These are phyloP conservation scores for Actinia tenebrosa DNA, from an alignment of 64 coral and sea anemone species.

Conservation along the genomic window DNA sequence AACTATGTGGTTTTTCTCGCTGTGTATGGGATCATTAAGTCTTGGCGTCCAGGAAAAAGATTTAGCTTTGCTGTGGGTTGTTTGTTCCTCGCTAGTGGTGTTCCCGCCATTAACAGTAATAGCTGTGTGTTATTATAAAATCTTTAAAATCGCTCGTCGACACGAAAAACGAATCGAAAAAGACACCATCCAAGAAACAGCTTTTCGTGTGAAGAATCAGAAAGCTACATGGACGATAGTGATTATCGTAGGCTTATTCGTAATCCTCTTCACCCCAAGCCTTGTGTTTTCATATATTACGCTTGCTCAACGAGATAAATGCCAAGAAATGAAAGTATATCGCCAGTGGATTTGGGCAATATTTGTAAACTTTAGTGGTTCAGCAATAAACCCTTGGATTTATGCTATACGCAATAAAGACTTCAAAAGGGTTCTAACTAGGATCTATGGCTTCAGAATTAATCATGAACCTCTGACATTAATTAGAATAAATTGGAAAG, in stretches of 20 bases:
- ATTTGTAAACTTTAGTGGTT: not conserved
- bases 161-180: conserved; percentile 9
- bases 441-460: too few species aligned
- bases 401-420: conserved; percentile 17
- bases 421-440: not conserved
- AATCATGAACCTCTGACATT: too few species aligned
- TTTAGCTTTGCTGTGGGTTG: conserved; percentile 6
- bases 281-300: not conserved
- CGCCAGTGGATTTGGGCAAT: conserved; percentile 19
- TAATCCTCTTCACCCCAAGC: conserved; percentile 33
- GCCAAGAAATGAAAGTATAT: not conserved
- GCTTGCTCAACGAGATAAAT: not conserved
- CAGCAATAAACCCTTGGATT: conserved; percentile 34
- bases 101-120: conserved; percentile 6
- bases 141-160: not conserved
- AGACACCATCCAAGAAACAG: not conserved
- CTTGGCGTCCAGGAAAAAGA: not conserved
- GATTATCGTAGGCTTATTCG: conserved; percentile 36
- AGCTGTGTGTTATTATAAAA: not conserved
- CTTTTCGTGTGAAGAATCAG: conserved; percentile 6
- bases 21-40: too few species aligned
- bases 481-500: too few species aligned
- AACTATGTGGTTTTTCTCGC: too few species aligned
- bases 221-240: conserved; percentile 39
- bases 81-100: not conserved